Evolutionary conservation across 1,140 invertebrate genomes (phyloP).

Genomic region (Lucilia cuprina): DNA sequence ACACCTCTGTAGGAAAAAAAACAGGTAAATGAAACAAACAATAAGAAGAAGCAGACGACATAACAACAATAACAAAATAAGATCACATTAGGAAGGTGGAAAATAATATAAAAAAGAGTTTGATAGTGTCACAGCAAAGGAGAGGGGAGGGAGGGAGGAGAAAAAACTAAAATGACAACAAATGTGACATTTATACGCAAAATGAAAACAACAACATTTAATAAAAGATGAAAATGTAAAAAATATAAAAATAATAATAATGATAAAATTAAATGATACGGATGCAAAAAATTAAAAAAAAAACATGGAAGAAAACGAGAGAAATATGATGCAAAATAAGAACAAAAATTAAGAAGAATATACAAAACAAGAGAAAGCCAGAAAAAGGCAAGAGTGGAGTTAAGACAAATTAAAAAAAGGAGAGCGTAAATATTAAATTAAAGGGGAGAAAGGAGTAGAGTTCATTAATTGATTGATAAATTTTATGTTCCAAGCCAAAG

Average conservation of each 20-base stretch:
- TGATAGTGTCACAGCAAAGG: too few relatives aligned
- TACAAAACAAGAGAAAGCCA: background rate
- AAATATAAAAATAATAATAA: background rate
- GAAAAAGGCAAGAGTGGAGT: background rate
- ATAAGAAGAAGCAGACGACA: background rate
- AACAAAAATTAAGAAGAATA: background rate
- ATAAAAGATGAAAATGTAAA: background rate
- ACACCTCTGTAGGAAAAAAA: background rate
- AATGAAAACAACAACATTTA: background rate
- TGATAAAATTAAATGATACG: background rate
- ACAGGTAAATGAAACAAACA: background rate
- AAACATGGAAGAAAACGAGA: background rate
- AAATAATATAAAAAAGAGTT: background rate
- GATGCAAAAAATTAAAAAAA: background rate
- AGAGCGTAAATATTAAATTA: background rate
- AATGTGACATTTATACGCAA: background rate
- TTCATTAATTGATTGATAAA: background rate
- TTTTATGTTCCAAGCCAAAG: background rate
- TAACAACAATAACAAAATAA: background rate
- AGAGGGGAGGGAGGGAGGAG: background rate
- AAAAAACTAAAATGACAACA: background rate
- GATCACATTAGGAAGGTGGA: constrained; percentile 4
- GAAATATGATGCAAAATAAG: background rate
- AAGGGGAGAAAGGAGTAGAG: background rate
- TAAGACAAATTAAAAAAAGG: background rate